A percentile compares a stretch with the other conserved stretches of the same genome.
Conservation (phyloP, 1,140 invertebrate species). For the Anastatus disparis region DNA sequence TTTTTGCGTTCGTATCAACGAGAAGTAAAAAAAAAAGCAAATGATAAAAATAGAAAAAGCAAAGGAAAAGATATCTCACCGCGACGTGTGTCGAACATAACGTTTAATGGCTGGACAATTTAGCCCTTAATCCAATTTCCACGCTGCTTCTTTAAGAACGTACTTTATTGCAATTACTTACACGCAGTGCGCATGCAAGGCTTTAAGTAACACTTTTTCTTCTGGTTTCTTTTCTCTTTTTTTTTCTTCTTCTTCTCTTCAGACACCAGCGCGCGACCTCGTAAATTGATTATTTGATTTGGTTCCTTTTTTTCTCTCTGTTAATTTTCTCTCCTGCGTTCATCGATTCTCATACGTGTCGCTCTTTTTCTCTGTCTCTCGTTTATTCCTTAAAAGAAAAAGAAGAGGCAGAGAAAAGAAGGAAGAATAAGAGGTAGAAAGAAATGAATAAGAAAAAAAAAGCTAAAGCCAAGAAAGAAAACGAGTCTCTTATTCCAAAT, state of each 20-base stretch:
- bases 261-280: neutral
- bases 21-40: neutral
- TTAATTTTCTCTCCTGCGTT: slow-evolving; percentile 22
- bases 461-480: neutral
- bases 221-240: too few species aligned
- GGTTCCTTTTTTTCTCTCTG: slow-evolving; percentile 19
- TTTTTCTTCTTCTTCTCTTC: too few species aligned
- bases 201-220: too few species aligned
- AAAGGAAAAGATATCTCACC: neutral
- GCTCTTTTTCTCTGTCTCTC: neutral
- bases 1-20: neutral
- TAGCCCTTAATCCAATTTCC: slow-evolving; percentile 36
- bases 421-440: neutral
- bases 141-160: slow-evolving; percentile 30
- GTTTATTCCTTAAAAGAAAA: neutral
- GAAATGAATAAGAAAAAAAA: neutral
- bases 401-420: neutral
- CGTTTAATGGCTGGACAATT: slow-evolving; percentile 32
- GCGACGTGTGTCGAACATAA: slow-evolving; percentile 36
- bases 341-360: slow-evolving; percentile 32
- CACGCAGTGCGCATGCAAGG: neutral
- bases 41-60: neutral
- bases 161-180: slow-evolving; percentile 35
- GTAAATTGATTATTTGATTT: slow-evolving; percentile 42
- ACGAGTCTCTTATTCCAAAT: slow-evolving; percentile 40